Conservation (phyloP, 2,888 invertebrate species). For the Hanleya hanleyi region DNA sequence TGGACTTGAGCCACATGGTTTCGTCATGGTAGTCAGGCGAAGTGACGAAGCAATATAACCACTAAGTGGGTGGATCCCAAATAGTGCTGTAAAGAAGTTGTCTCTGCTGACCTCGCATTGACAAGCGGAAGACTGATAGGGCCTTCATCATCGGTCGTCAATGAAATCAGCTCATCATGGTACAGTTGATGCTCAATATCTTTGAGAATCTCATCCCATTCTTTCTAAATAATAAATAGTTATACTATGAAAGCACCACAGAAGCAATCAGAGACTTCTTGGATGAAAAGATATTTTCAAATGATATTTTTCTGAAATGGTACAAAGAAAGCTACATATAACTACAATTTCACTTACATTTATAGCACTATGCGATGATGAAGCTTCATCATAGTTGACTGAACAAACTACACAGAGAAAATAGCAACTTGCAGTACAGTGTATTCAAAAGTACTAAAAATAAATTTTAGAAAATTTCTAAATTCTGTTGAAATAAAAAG, state of each 20-base stretch:
- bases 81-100: slow-evolving; percentile 41
- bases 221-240: slow-evolving; percentile 44
- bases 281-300: too few relatives aligned
- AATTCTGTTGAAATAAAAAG: too few relatives aligned
- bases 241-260: too few relatives aligned
- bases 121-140: slow-evolving; percentile 44
- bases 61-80: slow-evolving; percentile 40
- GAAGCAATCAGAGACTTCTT: too few relatives aligned
- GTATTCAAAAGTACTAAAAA: too few relatives aligned
- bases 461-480: too few relatives aligned
- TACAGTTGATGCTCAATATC: slow-evolving; percentile 46
- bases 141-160: slow-evolving; percentile 42
- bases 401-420: neutral
- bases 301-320: too few relatives aligned
- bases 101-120: slow-evolving; percentile 49
- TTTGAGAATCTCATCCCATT: slow-evolving; percentile 56
- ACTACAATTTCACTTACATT: too few relatives aligned
- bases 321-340: too few relatives aligned
- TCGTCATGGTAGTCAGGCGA: slow-evolving; percentile 72
- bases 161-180: slow-evolving; percentile 20
- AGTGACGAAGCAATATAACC: slow-evolving; percentile 63
- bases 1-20: slow-evolving; percentile 54
- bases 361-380: neutral
- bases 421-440: neutral
- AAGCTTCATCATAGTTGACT: neutral